These are phyloP conservation scores for Synanthedon myopaeformis DNA, from an alignment of 2,888 invertebrate genomes.

Conservation along the genomic window DNA sequence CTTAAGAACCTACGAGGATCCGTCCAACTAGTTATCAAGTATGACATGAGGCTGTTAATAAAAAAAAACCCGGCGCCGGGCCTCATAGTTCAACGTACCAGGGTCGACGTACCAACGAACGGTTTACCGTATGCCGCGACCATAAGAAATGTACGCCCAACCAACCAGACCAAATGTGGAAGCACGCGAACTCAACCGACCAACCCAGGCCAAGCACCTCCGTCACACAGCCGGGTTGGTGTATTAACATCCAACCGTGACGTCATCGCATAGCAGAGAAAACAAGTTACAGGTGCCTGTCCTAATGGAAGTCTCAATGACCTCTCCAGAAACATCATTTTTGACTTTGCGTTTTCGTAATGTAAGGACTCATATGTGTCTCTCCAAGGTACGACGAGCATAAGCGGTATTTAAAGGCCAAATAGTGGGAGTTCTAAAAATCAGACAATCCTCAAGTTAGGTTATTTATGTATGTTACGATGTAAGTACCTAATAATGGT, in stretches of 20 bases:
- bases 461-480: too few species aligned
- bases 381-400: too few species aligned
- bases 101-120: constrained; percentile 52
- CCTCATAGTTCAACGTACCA: constrained; percentile 58
- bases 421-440: too few species aligned
- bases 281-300: constrained; percentile 55
- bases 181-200: constrained; percentile 26
- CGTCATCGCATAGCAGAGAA: constrained; percentile 52
- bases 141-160: constrained; percentile 55
- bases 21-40: constrained; percentile 3
- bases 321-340: constrained; percentile 22
- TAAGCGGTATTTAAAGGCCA: too few species aligned
- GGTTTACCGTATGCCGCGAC: constrained; percentile 53
- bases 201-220: constrained; percentile 33
- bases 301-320: constrained; percentile 29
- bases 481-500: too few species aligned
- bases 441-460: too few species aligned
- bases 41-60: constrained; percentile 19
- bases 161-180: constrained; percentile 43
- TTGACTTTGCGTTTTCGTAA: constrained; percentile 1
- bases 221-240: constrained; percentile 31
- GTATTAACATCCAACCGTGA: constrained; percentile 41
- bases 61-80: constrained; percentile 42
- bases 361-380: too few species aligned
- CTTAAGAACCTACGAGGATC: neutral